Evolutionary conservation across 1,140 invertebrate species (phyloP), one percentile per base, ranked within the genome.

Genomic region (Drosophila tsacasi): DNA sequence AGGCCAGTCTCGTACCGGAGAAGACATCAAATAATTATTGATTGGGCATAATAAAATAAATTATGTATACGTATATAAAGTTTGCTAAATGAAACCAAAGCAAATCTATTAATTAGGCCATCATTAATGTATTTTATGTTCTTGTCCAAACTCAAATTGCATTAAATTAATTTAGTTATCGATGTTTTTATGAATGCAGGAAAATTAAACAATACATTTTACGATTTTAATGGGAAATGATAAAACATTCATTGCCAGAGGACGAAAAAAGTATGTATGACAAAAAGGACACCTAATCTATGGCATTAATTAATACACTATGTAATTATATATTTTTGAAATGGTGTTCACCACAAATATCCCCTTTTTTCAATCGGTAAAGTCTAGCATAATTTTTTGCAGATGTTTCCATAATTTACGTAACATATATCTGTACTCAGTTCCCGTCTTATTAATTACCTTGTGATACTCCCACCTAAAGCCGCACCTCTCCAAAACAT

Each of bases 11-110:
- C 49, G 7, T 4, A 0, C 8, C n/a, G 15, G 21, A 19, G n/a
- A n/a, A 13, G 15, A 32, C 21, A 21, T 42, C 19, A 39, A 65
- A 65, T 42, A 65, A 39, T 23, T 62, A 65, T 65, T 64, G 55
- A 65, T 61, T 66, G 58, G 58, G 5, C 9, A 23, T 63, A 63
- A 35, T 63, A 63, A 44, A 66, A 35, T 62, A 19, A 44, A 66
- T 35, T 62, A 63, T 62, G 35, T 25, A 40, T 25, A 25, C 3
- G 23, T 17, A 55, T 12, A 12, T 52, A 12, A 12, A 15, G 32
- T 23, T 30, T 23, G 25, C 35, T 15, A 63, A 59, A 27, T 63
- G 23, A 59, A 58, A 40, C 23, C 60, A 58, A 23, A 37, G 13
- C 25, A 13, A 7, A 15, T 25, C 27, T 62, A 25, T 65, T 61